A percentile compares a stretch with the other conserved stretches of the same genome.
Conservation (phyloP, 2,113 vertebrate genomes). For the Myiozetetes cayanensis region DNA sequence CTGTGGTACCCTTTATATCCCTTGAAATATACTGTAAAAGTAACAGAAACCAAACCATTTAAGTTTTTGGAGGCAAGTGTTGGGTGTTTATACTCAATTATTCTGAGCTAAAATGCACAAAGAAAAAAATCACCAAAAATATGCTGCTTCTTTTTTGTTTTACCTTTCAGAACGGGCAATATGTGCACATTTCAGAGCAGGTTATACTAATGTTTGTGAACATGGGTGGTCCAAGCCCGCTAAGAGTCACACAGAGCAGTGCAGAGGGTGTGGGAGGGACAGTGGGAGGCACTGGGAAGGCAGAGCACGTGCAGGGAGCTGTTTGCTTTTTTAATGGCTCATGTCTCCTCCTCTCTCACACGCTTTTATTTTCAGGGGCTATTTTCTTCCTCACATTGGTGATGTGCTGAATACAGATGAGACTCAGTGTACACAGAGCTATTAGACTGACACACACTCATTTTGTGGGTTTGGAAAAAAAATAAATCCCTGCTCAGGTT, state of each 20-base stretch:
- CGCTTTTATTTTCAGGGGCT: conserved; percentile 47
- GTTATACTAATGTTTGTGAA: neutral
- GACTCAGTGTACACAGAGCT: neutral
- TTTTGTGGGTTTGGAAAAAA: neutral
- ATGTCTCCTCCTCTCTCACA: neutral
- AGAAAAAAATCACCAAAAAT: neutral
- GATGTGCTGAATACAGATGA: conserved; percentile 50
- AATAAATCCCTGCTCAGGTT: neutral
- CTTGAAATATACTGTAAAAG: neutral
- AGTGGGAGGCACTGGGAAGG: neutral
- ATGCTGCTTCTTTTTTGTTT: neutral
- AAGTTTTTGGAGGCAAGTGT: neutral
- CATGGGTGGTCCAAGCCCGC: neutral
- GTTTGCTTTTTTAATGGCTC: neutral
- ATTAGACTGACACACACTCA: neutral
- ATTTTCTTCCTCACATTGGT: conserved; percentile 12
- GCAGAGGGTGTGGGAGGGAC: neutral
- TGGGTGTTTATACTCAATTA: neutral
- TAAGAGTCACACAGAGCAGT: neutral
- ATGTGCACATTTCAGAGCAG: neutral
- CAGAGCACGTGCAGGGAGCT: neutral
- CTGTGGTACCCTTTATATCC: neutral
- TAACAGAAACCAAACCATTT: neutral
- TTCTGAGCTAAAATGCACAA: neutral
- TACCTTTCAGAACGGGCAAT: neutral